These are phyloP conservation scores for Scytalopus superciliaris DNA, from an alignment of 2,113 vertebrate genomes.

Conservation along the genomic window DNA sequence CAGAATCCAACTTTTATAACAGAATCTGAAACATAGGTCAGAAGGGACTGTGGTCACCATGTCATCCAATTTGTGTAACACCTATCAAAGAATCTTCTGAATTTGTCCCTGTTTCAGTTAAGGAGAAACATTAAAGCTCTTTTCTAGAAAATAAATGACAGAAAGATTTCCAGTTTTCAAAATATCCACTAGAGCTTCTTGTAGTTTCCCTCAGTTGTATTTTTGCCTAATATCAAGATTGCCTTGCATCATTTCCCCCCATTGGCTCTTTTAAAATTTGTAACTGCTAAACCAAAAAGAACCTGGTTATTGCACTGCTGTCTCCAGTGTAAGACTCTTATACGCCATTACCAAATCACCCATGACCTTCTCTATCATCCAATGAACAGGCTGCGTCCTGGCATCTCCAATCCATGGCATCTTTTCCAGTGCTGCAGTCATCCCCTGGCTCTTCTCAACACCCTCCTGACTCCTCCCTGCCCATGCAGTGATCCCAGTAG, in stretches of 20 bases:
- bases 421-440: conserved; percentile 19
- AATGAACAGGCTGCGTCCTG: not conserved
- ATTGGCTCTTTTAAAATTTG: not conserved
- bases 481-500: not conserved
- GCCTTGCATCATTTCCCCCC: not conserved
- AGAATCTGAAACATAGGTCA: not conserved
- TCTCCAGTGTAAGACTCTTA: not conserved
- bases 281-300: not conserved
- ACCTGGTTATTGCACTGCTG: not conserved
- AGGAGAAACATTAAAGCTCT: not conserved
- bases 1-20: not conserved
- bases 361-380: not conserved
- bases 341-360: not conserved
- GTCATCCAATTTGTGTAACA: not conserved
- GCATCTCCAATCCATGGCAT: not conserved
- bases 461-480: not conserved
- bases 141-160: not conserved
- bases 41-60: not conserved
- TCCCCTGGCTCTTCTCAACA: not conserved
- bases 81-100: not conserved
- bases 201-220: not conserved
- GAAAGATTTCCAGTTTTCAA: not conserved
- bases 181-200: not conserved
- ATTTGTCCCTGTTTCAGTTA: not conserved
- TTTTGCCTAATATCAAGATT: not conserved